Percentiles rank a stretch among this genome's conserved stretches.
phyloP scores from a whole-genome alignment of 1,140 invertebrate species.

The Drosophila lacteicornis region DNA sequence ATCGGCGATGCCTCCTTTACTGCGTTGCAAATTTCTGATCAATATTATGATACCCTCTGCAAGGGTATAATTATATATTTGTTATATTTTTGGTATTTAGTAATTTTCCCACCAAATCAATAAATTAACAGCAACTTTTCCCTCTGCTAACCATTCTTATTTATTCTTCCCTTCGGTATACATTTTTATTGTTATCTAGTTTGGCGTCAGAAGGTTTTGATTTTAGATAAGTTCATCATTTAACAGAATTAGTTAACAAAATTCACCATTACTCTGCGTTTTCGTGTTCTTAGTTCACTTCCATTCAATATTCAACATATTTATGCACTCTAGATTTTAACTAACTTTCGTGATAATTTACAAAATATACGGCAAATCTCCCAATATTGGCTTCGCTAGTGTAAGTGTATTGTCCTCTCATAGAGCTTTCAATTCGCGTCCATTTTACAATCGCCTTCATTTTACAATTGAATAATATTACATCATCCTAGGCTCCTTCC shows the following conservation, averaged over 20 bases:
- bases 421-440: slow-evolving; percentile 4
- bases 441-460: not conserved
- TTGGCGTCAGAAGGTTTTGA: slow-evolving; percentile 53
- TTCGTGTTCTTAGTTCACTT: slow-evolving; percentile 22
- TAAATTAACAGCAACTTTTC: not conserved
- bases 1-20: too few relatives aligned
- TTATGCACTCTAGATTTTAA: slow-evolving; percentile 39
- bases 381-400: slow-evolving; percentile 14
- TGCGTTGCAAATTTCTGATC: too few relatives aligned
- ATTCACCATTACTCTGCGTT: slow-evolving; percentile 32
- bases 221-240: slow-evolving; percentile 69
- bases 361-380: slow-evolving; percentile 36
- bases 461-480: not conserved
- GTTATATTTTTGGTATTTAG: not conserved
- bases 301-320: slow-evolving; percentile 52
- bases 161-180: slow-evolving; percentile 25
- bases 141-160: slow-evolving; percentile 35
- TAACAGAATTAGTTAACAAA: slow-evolving; percentile 71
- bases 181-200: slow-evolving; percentile 21
- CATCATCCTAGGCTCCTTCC: slow-evolving; percentile 6
- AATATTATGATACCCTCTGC: too few relatives aligned
- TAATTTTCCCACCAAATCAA: not conserved
- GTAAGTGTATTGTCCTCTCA: slow-evolving; percentile 56
- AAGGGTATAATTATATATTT: too few relatives aligned
- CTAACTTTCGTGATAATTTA: slow-evolving; percentile 43